Evolutionary conservation across 2,888 invertebrate species (phyloP), one percentile per base, ranked within the genome.

Genomic region (Lasioglossum calceatum): DNA sequence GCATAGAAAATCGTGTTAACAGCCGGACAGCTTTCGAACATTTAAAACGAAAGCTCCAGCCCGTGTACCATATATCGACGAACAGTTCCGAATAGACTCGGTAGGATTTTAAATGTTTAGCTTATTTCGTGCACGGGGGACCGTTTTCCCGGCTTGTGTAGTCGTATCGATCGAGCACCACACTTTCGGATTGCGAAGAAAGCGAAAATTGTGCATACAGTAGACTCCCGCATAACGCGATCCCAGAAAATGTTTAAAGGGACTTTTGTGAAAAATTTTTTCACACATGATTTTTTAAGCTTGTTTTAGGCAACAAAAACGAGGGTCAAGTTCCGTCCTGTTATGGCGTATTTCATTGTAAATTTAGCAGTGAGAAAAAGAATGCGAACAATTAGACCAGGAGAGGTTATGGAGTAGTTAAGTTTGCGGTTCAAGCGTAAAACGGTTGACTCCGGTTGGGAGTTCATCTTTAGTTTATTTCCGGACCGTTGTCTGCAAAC

Each of bases 401-500:
- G 7, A 64, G 64, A 64, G 64, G 32, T 32, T 64, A 32, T 16
- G 64, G 64, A 64, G 32, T 16, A 32, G 16, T 61, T 16, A 16
- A 27, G 16, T 64, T 64, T 1, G 32, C 32, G 64, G 27, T 32
- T 64, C 16, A 32, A 64, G 32, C 7, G 64, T 32, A 64, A 64
- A 64, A 64, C 16, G 32, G 32, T 32, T 27, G n/a, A 64, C 16
- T 64, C 14, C 32, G 32, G 27, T 32, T 27, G 32, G 32, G 16
- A 32, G 64, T 64, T 64, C 27, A 64, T 64, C 16, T 32, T 32
- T 64, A 64, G 64, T 64, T 64, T 64, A n/a, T 64, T 64, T 64
- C 32, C 32, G 32, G 64, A 32, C 27, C 61, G 61, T 27, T 27
- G 61, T 64, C 32, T 32, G 14, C 16, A 32, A 64, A 64, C 64